Evolutionary conservation across 2,888 invertebrate species (phyloP).

Genomic region (Dyspetes luteomarginatus): DNA sequence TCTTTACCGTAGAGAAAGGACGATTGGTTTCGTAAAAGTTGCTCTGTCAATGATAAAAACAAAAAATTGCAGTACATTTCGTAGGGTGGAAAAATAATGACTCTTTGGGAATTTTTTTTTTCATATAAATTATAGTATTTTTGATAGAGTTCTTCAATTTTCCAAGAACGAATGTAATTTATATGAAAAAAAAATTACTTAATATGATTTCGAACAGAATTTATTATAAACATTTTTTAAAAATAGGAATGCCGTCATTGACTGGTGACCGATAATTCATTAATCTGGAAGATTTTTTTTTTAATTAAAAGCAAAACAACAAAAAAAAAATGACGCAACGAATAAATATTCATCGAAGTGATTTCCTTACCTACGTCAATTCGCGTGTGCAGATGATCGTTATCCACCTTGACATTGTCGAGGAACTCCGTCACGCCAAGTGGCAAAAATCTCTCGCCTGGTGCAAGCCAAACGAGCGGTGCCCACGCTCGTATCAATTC

Average conservation of each 20-base stretch:
- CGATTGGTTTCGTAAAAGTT: conserved; percentile 82
- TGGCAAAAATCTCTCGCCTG: conserved; percentile 87
- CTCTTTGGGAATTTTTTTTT: no score
- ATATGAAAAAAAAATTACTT: not conserved
- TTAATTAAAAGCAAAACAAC: not conserved
- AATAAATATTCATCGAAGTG: not conserved
- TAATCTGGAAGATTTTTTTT: not conserved
- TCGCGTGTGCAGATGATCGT: conserved; percentile 76
- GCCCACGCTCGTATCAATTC: conserved; percentile 86
- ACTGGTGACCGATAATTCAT: not conserved
- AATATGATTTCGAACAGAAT: no score
- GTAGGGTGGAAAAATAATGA: no score
- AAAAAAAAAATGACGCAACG: not conserved
- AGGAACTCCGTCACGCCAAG: conserved; percentile 87
- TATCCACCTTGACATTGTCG: conserved; percentile 83
- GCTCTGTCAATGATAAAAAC: conserved; percentile 77
- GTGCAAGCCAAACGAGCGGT: conserved; percentile 88
- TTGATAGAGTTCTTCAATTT: no score
- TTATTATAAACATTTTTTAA: no score
- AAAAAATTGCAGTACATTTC: no score
- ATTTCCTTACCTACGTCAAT: conserved; percentile 75
- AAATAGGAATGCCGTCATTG: no score
- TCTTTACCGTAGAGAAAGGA: conserved; percentile 87
- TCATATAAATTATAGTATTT: no score
- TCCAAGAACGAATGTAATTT: not conserved